Evolutionary conservation across 2,113 vertebrate species (phyloP).

Genomic region (Meriones unguiculatus): DNA sequence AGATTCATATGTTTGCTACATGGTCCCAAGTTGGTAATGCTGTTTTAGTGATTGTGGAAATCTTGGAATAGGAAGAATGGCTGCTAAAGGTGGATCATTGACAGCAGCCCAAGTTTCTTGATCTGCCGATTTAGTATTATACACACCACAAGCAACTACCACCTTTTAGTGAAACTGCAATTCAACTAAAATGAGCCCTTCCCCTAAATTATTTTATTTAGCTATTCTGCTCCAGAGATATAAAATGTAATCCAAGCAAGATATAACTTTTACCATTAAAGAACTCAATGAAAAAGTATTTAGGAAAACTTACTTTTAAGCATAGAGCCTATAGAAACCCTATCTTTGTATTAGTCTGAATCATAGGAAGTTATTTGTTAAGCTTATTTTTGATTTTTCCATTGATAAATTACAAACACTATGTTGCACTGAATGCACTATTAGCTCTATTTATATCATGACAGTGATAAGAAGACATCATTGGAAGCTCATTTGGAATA

Average conservation of each 20-base stretch:
- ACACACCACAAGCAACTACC: neutral
- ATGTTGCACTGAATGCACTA: constrained; percentile 1
- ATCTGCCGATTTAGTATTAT: too few species aligned
- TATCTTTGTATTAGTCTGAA: constrained; percentile 30
- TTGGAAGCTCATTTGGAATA: constrained; percentile 34
- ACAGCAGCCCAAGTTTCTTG: neutral
- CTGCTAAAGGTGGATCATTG: neutral
- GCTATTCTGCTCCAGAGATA: neutral
- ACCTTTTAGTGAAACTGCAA: neutral
- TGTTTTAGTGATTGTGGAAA: neutral
- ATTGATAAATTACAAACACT: neutral
- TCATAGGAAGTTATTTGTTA: neutral
- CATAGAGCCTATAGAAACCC: neutral
- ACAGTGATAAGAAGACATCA: constrained; percentile 32
- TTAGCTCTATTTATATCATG: constrained; percentile 16
- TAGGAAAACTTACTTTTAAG: constrained; percentile 22
- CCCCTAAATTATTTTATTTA: neutral
- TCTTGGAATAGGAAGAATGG: too few species aligned
- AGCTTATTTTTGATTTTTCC: constrained; percentile 12
- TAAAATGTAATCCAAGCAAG: neutral
- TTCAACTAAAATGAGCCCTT: neutral
- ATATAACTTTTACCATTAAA: neutral
- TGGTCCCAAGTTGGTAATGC: neutral
- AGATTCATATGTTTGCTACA: neutral
- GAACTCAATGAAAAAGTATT: neutral